These are phyloP conservation scores for Drosophila borealis DNA, from an alignment of 2,888 invertebrate species.

Conservation along the genomic window DNA sequence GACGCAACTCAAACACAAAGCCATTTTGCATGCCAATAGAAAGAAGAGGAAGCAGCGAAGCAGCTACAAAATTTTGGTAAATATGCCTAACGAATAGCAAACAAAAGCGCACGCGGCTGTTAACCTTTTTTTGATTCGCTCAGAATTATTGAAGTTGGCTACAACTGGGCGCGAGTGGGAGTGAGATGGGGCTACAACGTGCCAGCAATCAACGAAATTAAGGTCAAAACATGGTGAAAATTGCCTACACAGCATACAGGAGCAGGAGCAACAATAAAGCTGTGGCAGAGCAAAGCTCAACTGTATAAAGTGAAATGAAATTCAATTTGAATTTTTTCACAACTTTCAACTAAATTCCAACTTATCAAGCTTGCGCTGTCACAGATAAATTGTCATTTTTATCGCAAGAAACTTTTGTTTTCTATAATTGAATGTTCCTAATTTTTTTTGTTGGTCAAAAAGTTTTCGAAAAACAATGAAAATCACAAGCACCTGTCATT, in stretches of 20 bases:
- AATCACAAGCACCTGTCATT: slow-evolving; percentile 64
- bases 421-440: slow-evolving; percentile 30
- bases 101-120: slow-evolving; percentile 68
- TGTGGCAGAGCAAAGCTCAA: not conserved
- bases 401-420: slow-evolving; percentile 10
- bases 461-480: slow-evolving; percentile 36
- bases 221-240: slow-evolving; percentile 30
- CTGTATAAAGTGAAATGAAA: not conserved
- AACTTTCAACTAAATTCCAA: not conserved
- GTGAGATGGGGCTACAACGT: slow-evolving; percentile 4
- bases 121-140: slow-evolving; percentile 60
- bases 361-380: slow-evolving; percentile 17
- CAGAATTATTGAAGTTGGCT: slow-evolving; percentile 23
- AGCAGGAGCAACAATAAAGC: not conserved
- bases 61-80: slow-evolving; percentile 57
- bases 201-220: slow-evolving; percentile 50
- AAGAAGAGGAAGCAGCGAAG: slow-evolving; percentile 19
- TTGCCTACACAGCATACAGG: slow-evolving; percentile 18
- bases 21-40: slow-evolving; percentile 70
- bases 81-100: slow-evolving; percentile 80
- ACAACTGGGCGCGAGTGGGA: slow-evolving; percentile 15
- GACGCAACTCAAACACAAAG: slow-evolving; percentile 70
- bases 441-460: slow-evolving; percentile 17
- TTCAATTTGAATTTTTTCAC: slow-evolving; percentile 17
- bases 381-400: slow-evolving; percentile 27